Percentiles rank a stretch among this genome's conserved stretches.
Conservation (phyloP, 2,113 vertebrate species). For the Epinephelus cyanopodus region DNA sequence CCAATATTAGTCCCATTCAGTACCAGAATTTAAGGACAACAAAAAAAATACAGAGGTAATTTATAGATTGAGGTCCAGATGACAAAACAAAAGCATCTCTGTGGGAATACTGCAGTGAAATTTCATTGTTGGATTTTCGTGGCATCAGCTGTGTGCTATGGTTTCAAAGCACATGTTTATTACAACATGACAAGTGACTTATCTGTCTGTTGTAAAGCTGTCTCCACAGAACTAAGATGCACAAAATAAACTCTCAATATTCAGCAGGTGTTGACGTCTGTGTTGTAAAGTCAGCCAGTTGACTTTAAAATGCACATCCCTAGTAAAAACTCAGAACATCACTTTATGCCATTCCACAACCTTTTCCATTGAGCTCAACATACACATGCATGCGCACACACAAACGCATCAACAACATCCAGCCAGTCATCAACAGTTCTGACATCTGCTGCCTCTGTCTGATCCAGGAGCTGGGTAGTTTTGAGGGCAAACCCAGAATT, state of each 20-base stretch:
- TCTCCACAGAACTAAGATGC: not conserved
- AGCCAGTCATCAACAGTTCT: not conserved
- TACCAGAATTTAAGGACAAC: not conserved
- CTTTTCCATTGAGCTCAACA: not conserved
- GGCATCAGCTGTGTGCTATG: not conserved
- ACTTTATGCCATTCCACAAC: not conserved
- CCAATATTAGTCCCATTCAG: not conserved
- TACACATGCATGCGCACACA: not conserved
- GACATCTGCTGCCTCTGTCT: conserved; percentile 41
- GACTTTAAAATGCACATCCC: not conserved
- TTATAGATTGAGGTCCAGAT: not conserved
- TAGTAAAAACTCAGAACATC: not conserved
- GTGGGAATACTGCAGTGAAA: not conserved
- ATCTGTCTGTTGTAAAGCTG: not conserved
- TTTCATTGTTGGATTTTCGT: not conserved
- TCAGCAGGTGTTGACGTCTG: not conserved
- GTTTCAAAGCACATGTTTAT: not conserved
- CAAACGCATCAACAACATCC: fast-evolving
- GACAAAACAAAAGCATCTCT: not conserved
- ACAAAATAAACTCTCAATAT: not conserved
- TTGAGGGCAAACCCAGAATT: conserved; percentile 85
- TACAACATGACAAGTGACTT: not conserved
- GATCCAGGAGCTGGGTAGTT: conserved; percentile 85
- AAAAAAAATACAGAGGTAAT: not conserved
- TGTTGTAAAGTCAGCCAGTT: not conserved